A percentile compares a stretch with the other conserved stretches of the same genome.
Evolutionary conservation across 2,113 vertebrate species (phyloP).

Genomic region (Chloropsis hardwickii): DNA sequence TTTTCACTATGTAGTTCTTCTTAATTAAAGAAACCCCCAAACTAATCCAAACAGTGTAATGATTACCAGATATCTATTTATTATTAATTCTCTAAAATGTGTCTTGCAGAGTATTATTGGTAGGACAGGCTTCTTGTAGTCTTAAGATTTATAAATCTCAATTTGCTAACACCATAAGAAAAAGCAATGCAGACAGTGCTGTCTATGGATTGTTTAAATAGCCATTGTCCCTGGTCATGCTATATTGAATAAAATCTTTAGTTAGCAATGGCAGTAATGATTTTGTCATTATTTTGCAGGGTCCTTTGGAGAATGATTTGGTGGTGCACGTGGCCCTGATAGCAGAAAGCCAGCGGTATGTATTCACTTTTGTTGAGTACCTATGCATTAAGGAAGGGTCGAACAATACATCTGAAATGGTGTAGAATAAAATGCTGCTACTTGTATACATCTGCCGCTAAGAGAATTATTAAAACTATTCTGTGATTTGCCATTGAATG

Average conservation of each 20-base stretch:
- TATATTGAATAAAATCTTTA: neutral
- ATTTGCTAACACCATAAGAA: neutral
- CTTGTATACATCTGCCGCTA: neutral
- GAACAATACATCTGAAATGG: neutral
- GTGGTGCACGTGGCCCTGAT: constrained; percentile 92
- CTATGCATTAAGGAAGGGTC: neutral
- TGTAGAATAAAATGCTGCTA: neutral
- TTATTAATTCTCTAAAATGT: neutral
- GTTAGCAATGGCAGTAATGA: neutral
- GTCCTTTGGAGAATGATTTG: constrained; percentile 93
- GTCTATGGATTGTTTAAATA: constrained; percentile 2
- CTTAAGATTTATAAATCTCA: constrained; percentile 24
- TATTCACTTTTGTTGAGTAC: neutral
- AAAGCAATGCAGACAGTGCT: neutral
- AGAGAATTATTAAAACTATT: neutral
- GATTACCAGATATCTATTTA: neutral
- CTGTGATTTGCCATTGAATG: neutral
- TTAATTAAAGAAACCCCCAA: neutral
- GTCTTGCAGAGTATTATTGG: constrained; percentile 17
- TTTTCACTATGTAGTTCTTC: neutral
- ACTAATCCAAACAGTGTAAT: neutral
- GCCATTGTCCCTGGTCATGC: neutral
- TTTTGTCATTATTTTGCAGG: constrained; percentile 74
- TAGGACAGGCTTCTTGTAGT: neutral
- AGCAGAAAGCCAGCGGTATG: constrained; percentile 96